Base-by-base conservation (phyloP, 2,797 vertebrate species). In the Alauda arvensis region DNA sequence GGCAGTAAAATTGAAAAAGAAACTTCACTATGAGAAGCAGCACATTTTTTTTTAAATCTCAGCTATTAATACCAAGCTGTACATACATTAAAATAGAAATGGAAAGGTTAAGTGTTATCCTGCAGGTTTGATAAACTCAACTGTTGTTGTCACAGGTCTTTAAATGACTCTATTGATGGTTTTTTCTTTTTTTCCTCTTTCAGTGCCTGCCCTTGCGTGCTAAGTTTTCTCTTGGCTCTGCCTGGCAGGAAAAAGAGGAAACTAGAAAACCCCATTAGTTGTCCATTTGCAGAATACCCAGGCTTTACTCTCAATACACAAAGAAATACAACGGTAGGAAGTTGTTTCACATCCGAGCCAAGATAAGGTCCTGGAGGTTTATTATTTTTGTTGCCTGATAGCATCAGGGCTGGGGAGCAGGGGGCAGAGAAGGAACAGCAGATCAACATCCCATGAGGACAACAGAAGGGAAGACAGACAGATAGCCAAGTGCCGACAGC, bases 351-450 rank as follows among this genome's bases (percentile, higher is more conserved):
- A 97, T 98, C 97, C 98, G 97, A 97, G 97, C 97, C 94, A 97
- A 98, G 98, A 98, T 98, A 98, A 98, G 96, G 97, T 97, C 97
- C 96, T 97, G 92, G 80, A 95, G 96, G 97, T 98, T 98, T 98
- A 97, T 98, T 98, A 95, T 98, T 98, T 97, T 98, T 98, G 96
- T 96, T 93, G 96, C 96, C 95, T 96, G 97, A 98, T 98, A 98
- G 97, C 96, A 97, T 98, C 97, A 92, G 95, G 95, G 89, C 96
- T 88, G 92, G 94, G 88, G 91, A 91, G 87, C 91, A 93, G 77
- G 92, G 95, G 92, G 88, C 90, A 94, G 89, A 93, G 93, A 96
- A 95, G 96, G 96, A 96, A 94, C 92, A 94, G 95, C 94, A 90
- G 95, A 96, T 96, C 94, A 74, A 48, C 88, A 57, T 96, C 95